Evolutionary conservation across 1,140 invertebrate species (phyloP).

Genomic region (Dendroctonus valens): DNA sequence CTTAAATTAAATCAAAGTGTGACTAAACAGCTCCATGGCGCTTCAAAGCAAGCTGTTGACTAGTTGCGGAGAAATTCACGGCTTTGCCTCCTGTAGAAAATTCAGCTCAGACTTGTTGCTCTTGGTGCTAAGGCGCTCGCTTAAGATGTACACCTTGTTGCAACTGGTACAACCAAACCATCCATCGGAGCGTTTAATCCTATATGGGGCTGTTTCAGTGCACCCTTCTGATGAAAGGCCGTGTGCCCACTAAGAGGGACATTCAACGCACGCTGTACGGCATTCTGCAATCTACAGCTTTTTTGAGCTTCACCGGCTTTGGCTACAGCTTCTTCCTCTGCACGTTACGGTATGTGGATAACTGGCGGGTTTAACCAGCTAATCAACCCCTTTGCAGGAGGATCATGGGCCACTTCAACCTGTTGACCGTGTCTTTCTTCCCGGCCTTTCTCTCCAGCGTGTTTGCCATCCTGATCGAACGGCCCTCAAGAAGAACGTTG

Average conservation of each 20-base stretch:
- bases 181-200: not conserved
- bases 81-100: not conserved
- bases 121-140: not conserved
- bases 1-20: no score
- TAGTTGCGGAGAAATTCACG: constrained; percentile 6
- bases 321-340: constrained; percentile 72
- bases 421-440: constrained; percentile 66
- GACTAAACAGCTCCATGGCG: not conserved
- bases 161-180: constrained; percentile 8
- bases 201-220: constrained; percentile 53
- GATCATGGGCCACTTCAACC: constrained; percentile 66
- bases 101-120: not conserved
- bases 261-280: constrained; percentile 64
- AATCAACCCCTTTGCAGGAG: constrained; percentile 51
- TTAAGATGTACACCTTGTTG: constrained; percentile 1
- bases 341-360: constrained; percentile 55
- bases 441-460: constrained; percentile 71
- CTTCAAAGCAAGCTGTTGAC: constrained; percentile 10
- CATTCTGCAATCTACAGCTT: constrained; percentile 72
- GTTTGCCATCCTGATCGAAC: constrained; percentile 72
- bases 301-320: constrained; percentile 72
- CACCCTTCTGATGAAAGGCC: constrained; percentile 66
- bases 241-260: constrained; percentile 62
- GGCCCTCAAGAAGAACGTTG: constrained; percentile 66
- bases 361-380: not conserved